Evolutionary conservation across 2,113 vertebrate species (phyloP), one percentile per base, ranked within the genome.

Genomic region (Rhea pennata): DNA sequence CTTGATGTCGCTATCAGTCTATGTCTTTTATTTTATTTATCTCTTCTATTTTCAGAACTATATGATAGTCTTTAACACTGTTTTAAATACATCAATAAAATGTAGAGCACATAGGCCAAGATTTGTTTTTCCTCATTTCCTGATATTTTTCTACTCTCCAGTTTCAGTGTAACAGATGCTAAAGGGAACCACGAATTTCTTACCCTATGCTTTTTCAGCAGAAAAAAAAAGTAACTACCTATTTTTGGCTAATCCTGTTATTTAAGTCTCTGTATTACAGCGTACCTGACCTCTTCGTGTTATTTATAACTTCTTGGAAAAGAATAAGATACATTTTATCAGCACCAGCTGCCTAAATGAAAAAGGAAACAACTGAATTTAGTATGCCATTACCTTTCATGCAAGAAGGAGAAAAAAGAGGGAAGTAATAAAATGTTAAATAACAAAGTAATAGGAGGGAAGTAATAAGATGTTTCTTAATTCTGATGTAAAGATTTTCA

Each of bases 241-340:
- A 62, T 91, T 95, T 92, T 89, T 4, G 2, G 79, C 67, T 90
- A 87, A 95, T 87, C 66, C 67, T 87, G 80, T 91, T 91, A 77
- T 67, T 94, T 92, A 85, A 93, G 90, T 92, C 78, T 83, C 89
- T 82, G 36, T 82, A 39, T 80, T 95, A 80, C 84, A 58, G 50
- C 81, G 80, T 46, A 85, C 31, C 74, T 93, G 81, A 87, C 58
- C 44, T 91, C 7, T 66, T 83, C 53, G 59, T 89, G 91, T 91
- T 95, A 91, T 93, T 96, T 95, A 96, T 93, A 94, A 95, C 92
- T 91, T 87, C 54, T 39, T 59, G 42, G 51, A 74, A 96, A 95
- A 64, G 64, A 88, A 33, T 83, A 92, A 87, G 17, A 71, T 70
- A 29, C 12, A 21, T 95, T 94, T 92, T 81, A 77, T 95, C 81